Evolutionary conservation across 2,888 invertebrate genomes (phyloP), one percentile per base, ranked within the genome.

Genomic region (Vandiemenella viatica): DNA sequence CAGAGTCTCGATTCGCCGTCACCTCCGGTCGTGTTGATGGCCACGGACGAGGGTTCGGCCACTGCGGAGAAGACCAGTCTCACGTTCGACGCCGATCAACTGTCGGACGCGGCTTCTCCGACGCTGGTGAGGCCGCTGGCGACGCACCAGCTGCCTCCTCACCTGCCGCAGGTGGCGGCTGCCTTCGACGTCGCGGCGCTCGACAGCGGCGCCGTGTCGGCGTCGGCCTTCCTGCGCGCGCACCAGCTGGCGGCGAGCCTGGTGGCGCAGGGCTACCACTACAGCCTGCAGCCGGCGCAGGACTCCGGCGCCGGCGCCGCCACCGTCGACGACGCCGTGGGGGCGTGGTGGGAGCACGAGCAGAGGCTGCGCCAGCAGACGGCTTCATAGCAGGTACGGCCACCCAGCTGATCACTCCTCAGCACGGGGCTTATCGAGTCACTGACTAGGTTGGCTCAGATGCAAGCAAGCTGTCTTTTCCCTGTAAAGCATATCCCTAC

Each of bases 381-480:
- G 48, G 59, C 71, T 68, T 62, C 70, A 15, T 45, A 2, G 18
- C 45, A 2, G 37, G 45, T n/a, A 37, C 49, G 16, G 20, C 43
- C 20, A 1, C 37, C 22, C 13, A 16, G n/a, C n/a, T n/a, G n/a
- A n/a, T n/a, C n/a, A n/a, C n/a, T n/a, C n/a, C n/a, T n/a, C n/a
- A n/a, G n/a, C n/a, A n/a, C n/a, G n/a, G n/a, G n/a, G n/a, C n/a
- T n/a, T n/a, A n/a, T n/a, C n/a, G n/a, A n/a, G n/a, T n/a, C n/a
- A n/a, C n/a, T n/a, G n/a, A n/a, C n/a, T n/a, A n/a, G n/a, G n/a
- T n/a, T n/a, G n/a, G n/a, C n/a, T n/a, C n/a, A n/a, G n/a, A n/a
- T n/a, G n/a, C n/a, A n/a, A n/a, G n/a, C n/a, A n/a, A n/a, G n/a
- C n/a, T n/a, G n/a, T n/a, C n/a, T n/a, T n/a, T n/a, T n/a, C n/a